phyloP scores from a whole-genome alignment of 2,113 vertebrate genomes.

The Garra rufa region DNA sequence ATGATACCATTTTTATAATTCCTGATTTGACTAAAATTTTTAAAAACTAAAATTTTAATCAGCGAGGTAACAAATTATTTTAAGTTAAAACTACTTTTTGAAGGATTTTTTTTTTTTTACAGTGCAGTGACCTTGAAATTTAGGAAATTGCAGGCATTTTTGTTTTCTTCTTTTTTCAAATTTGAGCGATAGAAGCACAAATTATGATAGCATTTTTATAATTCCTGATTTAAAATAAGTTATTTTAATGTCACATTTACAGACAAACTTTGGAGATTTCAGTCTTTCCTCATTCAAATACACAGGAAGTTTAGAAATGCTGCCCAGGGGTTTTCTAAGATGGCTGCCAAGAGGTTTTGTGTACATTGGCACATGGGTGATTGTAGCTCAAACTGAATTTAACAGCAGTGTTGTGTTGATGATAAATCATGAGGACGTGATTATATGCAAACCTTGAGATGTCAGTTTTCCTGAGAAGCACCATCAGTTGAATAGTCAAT shows the following conservation, averaged over 20 bases:
- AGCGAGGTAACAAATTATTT: no score
- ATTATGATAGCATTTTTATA: no score
- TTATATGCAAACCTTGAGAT: not conserved
- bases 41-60: no score
- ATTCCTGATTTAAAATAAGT: not conserved
- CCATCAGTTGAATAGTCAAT: not conserved
- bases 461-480: not conserved
- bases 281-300: not conserved
- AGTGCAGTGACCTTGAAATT: no score
- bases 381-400: not conserved
- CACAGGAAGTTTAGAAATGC: not conserved
- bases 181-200: not conserved
- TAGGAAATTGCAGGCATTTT: no score
- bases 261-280: not conserved
- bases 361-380: not conserved
- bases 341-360: not conserved
- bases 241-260: not conserved
- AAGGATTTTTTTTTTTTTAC: no score
- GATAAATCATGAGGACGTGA: not conserved
- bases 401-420: not conserved
- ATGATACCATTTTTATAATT: no score
- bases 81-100: no score
- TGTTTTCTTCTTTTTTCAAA: no score
- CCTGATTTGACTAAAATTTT: no score
- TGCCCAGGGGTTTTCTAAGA: not conserved